phyloP scores from a whole-genome alignment of 2,113 vertebrate species.

The Strigops habroptila region DNA sequence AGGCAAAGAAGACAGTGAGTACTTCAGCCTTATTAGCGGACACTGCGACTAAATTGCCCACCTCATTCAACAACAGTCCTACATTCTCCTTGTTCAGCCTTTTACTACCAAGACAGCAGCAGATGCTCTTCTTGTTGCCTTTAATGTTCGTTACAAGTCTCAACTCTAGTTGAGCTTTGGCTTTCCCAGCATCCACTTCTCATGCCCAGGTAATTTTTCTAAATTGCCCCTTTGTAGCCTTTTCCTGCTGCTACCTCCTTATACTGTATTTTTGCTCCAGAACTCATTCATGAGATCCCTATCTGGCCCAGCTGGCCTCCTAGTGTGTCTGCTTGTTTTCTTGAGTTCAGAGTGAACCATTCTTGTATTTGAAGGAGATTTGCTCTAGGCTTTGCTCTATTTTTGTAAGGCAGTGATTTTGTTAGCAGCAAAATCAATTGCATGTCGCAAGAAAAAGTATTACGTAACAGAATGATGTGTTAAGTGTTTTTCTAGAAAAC shows the following conservation, averaged over 20 bases:
- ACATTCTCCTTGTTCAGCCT: not conserved
- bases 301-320: not conserved
- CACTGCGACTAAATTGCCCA: not conserved
- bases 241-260: not conserved
- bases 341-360: not conserved
- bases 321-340: fast-evolving
- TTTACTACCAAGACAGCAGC: not conserved
- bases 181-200: not conserved
- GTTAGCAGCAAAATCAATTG: not conserved
- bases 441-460: not conserved
- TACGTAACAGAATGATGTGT: not conserved
- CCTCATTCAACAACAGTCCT: not conserved
- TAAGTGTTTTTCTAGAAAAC: not conserved
- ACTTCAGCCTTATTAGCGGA: not conserved
- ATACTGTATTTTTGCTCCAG: fast-evolving
- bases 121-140: not conserved
- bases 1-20: not conserved
- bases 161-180: not conserved
- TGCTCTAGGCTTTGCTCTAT: not conserved
- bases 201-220: not conserved
- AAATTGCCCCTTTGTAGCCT: not conserved
- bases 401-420: not conserved
- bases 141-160: not conserved
- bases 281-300: not conserved
- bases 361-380: not conserved